Conservation (phyloP, 2,113 vertebrate genomes). For the Xenotilapia longispinis region DNA sequence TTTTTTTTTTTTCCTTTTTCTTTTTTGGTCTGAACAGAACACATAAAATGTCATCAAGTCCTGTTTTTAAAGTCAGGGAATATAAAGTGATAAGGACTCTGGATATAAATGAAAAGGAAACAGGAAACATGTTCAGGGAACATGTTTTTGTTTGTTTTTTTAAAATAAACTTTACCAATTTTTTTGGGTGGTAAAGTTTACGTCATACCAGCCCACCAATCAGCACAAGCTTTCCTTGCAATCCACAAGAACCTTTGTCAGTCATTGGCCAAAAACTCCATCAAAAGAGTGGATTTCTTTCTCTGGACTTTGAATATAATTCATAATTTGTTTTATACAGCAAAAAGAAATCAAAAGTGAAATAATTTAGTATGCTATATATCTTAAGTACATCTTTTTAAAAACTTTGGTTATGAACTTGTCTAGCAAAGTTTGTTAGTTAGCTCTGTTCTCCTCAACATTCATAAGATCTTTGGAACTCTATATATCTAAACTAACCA, state of each 20-base stretch:
- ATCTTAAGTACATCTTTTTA: constrained; percentile 71
- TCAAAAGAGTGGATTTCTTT: constrained; percentile 56
- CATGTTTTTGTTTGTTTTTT: constrained; percentile 3
- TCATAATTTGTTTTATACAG: constrained; percentile 71
- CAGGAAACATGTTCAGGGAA: constrained; percentile 47
- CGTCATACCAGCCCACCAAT: constrained; percentile 71
- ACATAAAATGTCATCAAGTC: constrained; percentile 64
- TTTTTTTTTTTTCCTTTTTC: constrained; percentile 56
- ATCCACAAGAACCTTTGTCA: constrained; percentile 48
- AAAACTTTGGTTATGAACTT: constrained; percentile 78
- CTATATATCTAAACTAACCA: constrained; percentile 65
- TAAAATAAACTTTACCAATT: constrained; percentile 31
- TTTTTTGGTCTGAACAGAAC: constrained; percentile 87
- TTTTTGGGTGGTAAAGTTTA: constrained; percentile 51
- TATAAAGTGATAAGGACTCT: constrained; percentile 76
- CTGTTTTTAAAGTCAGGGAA: constrained; percentile 63
- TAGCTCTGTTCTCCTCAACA: constrained; percentile 69
- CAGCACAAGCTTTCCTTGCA: constrained; percentile 75
- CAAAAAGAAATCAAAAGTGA: constrained; percentile 63
- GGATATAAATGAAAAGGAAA: constrained; percentile 48
- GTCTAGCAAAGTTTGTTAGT: constrained; percentile 74
- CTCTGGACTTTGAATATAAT: constrained; percentile 66
- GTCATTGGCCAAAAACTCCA: constrained; percentile 62
- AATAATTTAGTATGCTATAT: constrained; percentile 78
- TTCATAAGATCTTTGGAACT: constrained; percentile 75